Evolutionary conservation across 2,888 invertebrate species (phyloP).

Genomic region (Anarsia innoxiella): DNA sequence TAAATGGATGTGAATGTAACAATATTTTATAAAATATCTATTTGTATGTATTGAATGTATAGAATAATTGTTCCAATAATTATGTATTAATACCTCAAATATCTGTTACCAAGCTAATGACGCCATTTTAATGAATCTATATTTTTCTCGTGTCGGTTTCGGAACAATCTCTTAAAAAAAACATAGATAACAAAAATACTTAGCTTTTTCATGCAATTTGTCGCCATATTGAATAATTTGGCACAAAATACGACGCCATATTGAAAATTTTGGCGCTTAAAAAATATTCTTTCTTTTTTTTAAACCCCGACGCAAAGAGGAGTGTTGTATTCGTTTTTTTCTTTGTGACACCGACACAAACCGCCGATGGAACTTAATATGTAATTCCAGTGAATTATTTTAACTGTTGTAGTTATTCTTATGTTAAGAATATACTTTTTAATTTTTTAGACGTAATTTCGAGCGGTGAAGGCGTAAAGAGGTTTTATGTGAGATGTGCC

Average conservation of each 20-base stretch:
- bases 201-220: too few relatives aligned
- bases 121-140: constrained; percentile 16
- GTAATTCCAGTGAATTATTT: constrained; percentile 43
- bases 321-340: too few relatives aligned
- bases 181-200: not conserved
- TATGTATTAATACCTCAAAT: constrained; percentile 41
- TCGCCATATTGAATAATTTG: too few relatives aligned
- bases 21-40: too few relatives aligned
- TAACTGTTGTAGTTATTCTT: constrained; percentile 62
- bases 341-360: too few relatives aligned
- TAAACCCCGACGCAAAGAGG: too few relatives aligned
- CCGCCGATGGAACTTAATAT: constrained; percentile 16
- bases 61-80: too few relatives aligned
- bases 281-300: not conserved
- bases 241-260: not conserved
- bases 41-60: too few relatives aligned
- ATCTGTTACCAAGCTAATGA: constrained; percentile 44
- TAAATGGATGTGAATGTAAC: too few relatives aligned
- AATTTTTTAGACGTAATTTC: constrained; percentile 32
- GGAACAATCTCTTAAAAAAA: not conserved
- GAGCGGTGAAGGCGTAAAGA: constrained; percentile 29
- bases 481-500: constrained; percentile 49
- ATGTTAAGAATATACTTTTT: constrained; percentile 66
- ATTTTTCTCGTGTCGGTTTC: constrained; percentile 6
- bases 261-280: constrained; percentile 1